Conservation (phyloP, 2,113 vertebrate genomes). For the Myrmecobius fasciatus region DNA sequence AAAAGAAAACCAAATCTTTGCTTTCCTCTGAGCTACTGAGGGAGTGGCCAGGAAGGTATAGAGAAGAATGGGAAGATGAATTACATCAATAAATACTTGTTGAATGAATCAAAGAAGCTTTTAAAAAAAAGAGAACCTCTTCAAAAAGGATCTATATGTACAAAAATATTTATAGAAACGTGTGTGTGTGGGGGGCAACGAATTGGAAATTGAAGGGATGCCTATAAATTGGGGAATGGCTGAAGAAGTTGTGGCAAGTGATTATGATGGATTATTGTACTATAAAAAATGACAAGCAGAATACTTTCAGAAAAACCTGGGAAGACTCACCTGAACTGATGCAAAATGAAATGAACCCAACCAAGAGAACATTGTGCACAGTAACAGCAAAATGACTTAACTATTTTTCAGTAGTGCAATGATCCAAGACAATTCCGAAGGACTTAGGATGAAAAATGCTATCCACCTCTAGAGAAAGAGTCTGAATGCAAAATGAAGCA, state of each 20-base stretch:
- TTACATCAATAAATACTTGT: neutral
- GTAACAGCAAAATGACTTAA: neutral
- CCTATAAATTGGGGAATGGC: neutral
- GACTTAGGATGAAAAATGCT: neutral
- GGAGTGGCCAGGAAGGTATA: neutral
- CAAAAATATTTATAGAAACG: neutral
- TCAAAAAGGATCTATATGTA: neutral
- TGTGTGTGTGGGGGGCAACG: neutral
- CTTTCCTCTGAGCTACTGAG: neutral
- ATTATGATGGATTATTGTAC: neutral
- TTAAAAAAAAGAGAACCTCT: neutral
- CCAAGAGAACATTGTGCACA: neutral
- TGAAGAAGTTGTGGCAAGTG: neutral
- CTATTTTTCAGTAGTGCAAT: neutral
- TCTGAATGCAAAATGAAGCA: neutral
- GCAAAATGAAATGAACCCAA: neutral
- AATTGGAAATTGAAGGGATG: neutral
- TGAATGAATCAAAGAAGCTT: neutral
- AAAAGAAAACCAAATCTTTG: slow-evolving; percentile 20
- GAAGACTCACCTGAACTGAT: neutral
- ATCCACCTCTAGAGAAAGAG: neutral
- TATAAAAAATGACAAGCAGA: neutral
- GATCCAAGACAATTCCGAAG: neutral
- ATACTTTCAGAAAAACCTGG: neutral
- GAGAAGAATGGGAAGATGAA: neutral